Evolutionary conservation across 64 coral and sea anemone species (phyloP).

Genomic region (Actinia tenebrosa): DNA sequence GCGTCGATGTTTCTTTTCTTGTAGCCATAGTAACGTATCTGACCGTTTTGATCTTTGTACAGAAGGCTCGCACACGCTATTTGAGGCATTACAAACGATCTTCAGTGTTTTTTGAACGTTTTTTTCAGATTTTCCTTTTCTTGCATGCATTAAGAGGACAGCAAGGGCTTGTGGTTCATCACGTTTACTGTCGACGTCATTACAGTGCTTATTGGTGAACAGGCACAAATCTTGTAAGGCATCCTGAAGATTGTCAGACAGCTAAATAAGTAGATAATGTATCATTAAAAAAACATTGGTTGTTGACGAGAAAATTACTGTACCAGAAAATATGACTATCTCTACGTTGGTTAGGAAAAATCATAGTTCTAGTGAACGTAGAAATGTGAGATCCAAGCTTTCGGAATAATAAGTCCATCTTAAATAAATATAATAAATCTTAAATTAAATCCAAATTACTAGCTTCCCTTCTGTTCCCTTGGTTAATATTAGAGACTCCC

Average conservation of each 20-base stretch:
- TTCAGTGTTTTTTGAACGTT: neutral
- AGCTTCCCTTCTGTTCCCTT: too few species aligned
- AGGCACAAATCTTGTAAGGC: constrained; percentile 1
- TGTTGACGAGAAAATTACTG: neutral
- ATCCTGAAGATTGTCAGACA: neutral
- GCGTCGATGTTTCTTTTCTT: neutral
- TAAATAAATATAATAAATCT: too few species aligned
- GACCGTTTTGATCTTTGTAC: neutral
- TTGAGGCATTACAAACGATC: neutral
- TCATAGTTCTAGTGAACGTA: too few species aligned
- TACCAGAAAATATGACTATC: neutral
- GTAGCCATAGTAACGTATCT: neutral
- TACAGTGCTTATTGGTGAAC: neutral
- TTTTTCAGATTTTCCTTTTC: neutral
- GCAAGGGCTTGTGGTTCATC: neutral
- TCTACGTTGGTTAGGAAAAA: neutral
- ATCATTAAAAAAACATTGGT: neutral
- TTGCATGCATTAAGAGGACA: neutral
- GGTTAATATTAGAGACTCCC: too few species aligned
- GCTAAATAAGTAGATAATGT: neutral
- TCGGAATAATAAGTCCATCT: too few species aligned
- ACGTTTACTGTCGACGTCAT: neutral
- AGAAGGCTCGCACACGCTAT: neutral
- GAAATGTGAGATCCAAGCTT: too few species aligned
- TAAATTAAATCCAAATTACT: too few species aligned